These are phyloP conservation scores for Eristalinus sepulchralis DNA, from an alignment of 2,888 invertebrate genomes.

Conservation along the genomic window DNA sequence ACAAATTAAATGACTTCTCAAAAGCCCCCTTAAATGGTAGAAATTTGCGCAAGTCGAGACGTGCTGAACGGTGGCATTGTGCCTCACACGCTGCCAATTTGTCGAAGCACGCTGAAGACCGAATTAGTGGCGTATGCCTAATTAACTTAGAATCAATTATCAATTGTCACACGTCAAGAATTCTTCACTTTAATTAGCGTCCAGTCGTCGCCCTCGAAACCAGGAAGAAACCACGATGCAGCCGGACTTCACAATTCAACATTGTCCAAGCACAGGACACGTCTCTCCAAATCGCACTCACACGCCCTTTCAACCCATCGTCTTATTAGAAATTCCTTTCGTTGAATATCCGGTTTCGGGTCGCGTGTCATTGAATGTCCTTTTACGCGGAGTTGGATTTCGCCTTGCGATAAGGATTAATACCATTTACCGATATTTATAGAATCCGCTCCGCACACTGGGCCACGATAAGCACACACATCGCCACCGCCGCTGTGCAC, in stretches of 20 bases:
- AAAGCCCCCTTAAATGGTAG: too few species aligned
- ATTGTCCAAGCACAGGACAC: not conserved
- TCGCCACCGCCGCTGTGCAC: conserved; percentile 9
- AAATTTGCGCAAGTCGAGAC: too few species aligned
- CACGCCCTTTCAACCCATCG: not conserved
- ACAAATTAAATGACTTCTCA: too few species aligned
- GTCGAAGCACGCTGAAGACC: too few species aligned
- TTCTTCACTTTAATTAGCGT: not conserved
- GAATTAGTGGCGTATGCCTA: too few species aligned
- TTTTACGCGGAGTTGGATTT: conserved; percentile 49
- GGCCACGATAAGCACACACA: not conserved
- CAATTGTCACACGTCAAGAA: not conserved
- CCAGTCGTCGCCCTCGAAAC: not conserved
- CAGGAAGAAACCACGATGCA: not conserved
- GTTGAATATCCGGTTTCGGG: conserved; percentile 42
- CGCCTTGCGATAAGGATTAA: conserved; percentile 45
- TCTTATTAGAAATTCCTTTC: conserved; percentile 9
- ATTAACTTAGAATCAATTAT: too few species aligned
- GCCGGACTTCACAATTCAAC: not conserved
- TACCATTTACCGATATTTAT: conserved; percentile 54
- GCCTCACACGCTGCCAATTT: too few species aligned
- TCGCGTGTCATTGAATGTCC: conserved; percentile 55
- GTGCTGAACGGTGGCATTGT: too few species aligned
- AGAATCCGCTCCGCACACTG: conserved; percentile 22
- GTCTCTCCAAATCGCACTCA: not conserved